Evolutionary conservation across 2,113 vertebrate genomes (phyloP).

Genomic region (Cervus canadensis): DNA sequence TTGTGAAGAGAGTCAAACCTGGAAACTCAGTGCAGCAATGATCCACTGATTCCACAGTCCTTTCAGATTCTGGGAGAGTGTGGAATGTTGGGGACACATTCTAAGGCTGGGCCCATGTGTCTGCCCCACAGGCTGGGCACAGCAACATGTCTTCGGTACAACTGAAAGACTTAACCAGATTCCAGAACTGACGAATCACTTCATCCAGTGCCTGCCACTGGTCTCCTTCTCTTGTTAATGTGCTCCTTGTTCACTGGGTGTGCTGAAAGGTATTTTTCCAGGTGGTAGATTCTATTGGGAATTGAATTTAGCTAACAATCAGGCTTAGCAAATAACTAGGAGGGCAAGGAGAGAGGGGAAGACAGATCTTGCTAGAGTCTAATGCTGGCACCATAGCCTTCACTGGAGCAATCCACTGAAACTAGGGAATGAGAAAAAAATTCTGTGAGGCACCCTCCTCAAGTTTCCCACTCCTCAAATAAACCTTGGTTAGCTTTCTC

Average conservation of each 20-base stretch:
- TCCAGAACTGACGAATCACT: not conserved
- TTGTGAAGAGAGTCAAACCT: not conserved
- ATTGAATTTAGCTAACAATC: conserved; percentile 3
- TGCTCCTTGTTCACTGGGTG: not conserved
- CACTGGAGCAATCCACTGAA: not conserved
- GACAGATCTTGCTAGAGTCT: not conserved
- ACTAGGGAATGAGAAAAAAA: not conserved
- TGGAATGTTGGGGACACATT: not conserved
- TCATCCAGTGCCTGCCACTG: not conserved
- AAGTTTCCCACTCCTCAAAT: not conserved
- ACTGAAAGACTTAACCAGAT: not conserved
- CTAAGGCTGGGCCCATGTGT: not conserved
- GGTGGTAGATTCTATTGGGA: not conserved
- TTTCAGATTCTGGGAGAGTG: not conserved
- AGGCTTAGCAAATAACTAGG: not conserved
- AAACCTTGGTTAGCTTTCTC: not conserved
- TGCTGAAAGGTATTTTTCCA: conserved; percentile 5
- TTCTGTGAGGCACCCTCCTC: not conserved
- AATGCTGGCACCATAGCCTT: not conserved
- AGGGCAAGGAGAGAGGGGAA: not conserved
- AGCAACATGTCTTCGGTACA: not conserved
- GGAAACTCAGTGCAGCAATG: not conserved
- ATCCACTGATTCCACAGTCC: not conserved
- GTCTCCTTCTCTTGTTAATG: not conserved
- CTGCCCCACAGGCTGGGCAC: not conserved